A percentile compares a stretch with the other conserved stretches of the same genome.
phyloP scores from a whole-genome alignment of 2,113 vertebrate genomes.

The Apteryx mantelli region DNA sequence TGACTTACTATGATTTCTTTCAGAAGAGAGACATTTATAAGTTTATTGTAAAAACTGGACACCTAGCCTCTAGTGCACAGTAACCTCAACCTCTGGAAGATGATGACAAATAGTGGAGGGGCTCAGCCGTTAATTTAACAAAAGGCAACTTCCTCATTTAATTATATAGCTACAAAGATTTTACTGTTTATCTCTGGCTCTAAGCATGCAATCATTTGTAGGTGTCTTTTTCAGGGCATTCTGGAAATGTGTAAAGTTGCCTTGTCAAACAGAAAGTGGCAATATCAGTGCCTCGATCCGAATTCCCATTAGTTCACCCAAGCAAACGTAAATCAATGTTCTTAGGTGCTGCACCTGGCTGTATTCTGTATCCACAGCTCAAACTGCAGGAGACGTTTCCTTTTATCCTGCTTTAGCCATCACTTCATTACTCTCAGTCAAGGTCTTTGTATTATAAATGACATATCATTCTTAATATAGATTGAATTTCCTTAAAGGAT shows the following conservation, averaged over 20 bases:
- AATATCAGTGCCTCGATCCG: not conserved
- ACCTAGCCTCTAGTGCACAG: not conserved
- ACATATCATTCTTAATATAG: conserved; percentile 37
- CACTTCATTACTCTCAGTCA: conserved; percentile 37
- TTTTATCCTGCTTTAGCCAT: conserved; percentile 24
- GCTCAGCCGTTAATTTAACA: not conserved
- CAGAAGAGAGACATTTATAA: not conserved
- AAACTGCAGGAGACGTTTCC: conserved; percentile 20
- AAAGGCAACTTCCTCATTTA: not conserved
- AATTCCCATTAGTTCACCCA: conserved; percentile 44
- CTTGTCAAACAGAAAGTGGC: not conserved
- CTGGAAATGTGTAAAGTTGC: not conserved
- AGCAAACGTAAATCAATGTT: conserved; percentile 60
- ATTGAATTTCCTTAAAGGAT: conserved; percentile 40
- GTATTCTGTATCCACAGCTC: not conserved
- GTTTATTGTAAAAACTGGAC: not conserved
- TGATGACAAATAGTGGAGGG: not conserved
- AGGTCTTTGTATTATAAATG: conserved; percentile 31
- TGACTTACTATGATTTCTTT: not conserved
- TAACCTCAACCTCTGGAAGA: not conserved
- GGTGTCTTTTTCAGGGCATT: not conserved
- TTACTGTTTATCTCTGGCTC: not conserved
- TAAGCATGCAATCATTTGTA: not conserved
- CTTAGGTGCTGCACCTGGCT: conserved; percentile 21
- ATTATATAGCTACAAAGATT: not conserved